Base-by-base conservation (phyloP, 1,140 invertebrate genomes). In the Adoxophyes honmai region DNA sequence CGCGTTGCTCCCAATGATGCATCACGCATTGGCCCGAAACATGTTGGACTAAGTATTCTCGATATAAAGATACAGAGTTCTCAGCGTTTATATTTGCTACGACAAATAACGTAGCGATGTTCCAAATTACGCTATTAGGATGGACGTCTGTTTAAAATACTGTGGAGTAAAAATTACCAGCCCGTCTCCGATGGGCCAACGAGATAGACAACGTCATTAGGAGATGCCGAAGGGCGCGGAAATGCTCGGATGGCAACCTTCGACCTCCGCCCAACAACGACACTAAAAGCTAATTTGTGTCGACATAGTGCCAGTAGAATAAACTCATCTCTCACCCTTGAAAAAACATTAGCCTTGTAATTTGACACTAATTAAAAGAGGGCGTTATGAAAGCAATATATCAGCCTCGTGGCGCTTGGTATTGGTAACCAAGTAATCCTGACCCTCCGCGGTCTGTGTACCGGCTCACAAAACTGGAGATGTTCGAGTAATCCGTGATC, bases 351-450 rank as follows among this genome's bases (percentile, higher is more conserved):
- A 68, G 62, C 74, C 55, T 66, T 73, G 73, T 77, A 75, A 81
- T 75, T 77, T 75, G 70, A 78, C 65, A 77, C 72, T 78, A 78
- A 77, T 81, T 78, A 81, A 78, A 70, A 66, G 60, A 71, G 70
- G 68, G 73, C 66, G 70, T 78, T 78, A 80, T 78, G 73, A 70
- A 73, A 72, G 66, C 68, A 66, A 78, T 81, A 77, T 67, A 77
- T 81, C 78, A 78, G 64, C 64, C 66, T 68, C 67, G 68, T 61
- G 62, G 62, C 71, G 67, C 72, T 68, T 73, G 70, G 55, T 60
- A 64, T 61, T 58, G 59, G 56, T 44, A 56, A 55, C 78, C 73
- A 70, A 1, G 11, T 1, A 59, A 38, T 28, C 14, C 11, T 56
- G 70, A 64, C 11, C 66, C 57, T 14, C 51, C 14, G 16, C 53